A percentile compares a stretch with the other conserved stretches of the same genome.
Evolutionary conservation across 2,113 vertebrate species (phyloP).

Genomic region (Sceloporus undulatus): DNA sequence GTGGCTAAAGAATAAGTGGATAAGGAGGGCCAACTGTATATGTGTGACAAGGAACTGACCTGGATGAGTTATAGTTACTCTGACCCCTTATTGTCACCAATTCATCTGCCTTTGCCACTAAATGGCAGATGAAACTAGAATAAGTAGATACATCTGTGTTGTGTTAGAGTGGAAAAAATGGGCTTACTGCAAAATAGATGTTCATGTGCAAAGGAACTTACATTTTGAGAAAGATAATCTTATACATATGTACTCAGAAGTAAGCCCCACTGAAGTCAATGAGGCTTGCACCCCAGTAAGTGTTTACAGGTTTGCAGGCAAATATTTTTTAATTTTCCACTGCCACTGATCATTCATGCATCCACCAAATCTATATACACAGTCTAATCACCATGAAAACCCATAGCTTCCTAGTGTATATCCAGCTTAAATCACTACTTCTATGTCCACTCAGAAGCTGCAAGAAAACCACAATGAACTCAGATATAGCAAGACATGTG

Average conservation of each 20-base stretch:
- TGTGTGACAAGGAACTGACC: rapidly evolving
- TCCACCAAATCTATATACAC: neutral
- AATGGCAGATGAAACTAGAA: neutral
- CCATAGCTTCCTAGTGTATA: neutral
- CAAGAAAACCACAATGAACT: neutral
- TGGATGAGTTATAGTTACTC: neutral
- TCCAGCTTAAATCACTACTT: neutral
- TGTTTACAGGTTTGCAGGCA: neutral
- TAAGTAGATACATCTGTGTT: neutral
- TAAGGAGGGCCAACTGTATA: too few relatives aligned
- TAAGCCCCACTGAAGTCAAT: neutral
- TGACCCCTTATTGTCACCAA: neutral
- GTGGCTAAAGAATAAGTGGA: too few relatives aligned
- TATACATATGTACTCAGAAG: neutral
- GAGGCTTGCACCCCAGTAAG: neutral
- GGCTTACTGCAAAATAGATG: neutral
- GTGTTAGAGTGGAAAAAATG: neutral
- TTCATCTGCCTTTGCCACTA: neutral
- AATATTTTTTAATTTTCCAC: neutral
- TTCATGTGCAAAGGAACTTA: neutral
- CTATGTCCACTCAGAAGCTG: neutral
- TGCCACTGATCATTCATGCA: neutral
- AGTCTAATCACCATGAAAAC: neutral
- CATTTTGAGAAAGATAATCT: neutral
- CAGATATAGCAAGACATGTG: neutral